Percentiles rank a stretch among this genome's conserved stretches.
Conservation (phyloP, 2,113 vertebrate species). For the Labeo catla region DNA sequence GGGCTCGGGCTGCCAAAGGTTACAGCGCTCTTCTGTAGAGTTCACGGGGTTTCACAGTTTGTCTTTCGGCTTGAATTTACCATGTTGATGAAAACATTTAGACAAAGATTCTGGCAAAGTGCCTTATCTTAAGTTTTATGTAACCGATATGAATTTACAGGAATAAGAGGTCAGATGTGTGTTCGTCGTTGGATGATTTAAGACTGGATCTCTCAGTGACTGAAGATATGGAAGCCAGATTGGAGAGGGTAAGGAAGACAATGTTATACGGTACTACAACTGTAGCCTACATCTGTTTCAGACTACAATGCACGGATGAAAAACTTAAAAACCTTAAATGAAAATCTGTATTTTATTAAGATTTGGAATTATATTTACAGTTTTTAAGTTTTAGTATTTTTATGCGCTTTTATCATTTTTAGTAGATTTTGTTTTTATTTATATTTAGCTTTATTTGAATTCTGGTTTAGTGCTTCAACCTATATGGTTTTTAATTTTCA, state of each 20-base stretch:
- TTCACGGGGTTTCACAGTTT: not conserved
- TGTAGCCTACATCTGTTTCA: slow-evolving; percentile 62
- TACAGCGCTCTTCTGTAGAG: not conserved
- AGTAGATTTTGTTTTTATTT: too few relatives aligned
- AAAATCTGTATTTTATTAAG: too few relatives aligned
- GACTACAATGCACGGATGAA: slow-evolving; percentile 54
- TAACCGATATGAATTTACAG: slow-evolving; percentile 45
- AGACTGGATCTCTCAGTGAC: slow-evolving; percentile 30
- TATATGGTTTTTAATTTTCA: too few relatives aligned
- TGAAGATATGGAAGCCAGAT: slow-evolving; percentile 30
- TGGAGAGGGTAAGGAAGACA: slow-evolving; percentile 22
- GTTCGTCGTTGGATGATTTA: slow-evolving; percentile 42
- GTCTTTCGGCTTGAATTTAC: not conserved
- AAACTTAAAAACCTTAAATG: too few relatives aligned
- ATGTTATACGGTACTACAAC: slow-evolving; percentile 42
- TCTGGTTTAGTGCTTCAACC: too few relatives aligned
- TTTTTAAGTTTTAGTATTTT: too few relatives aligned
- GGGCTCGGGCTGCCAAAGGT: not conserved
- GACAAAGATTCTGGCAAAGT: not conserved
- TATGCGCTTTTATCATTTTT: too few relatives aligned
- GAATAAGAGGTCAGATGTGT: slow-evolving; percentile 21
- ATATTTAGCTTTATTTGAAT: too few relatives aligned
- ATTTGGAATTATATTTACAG: too few relatives aligned
- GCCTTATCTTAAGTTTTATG: slow-evolving; percentile 28
- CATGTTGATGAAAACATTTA: not conserved